These are phyloP conservation scores for Molossus molossus DNA, from an alignment of 2,797 vertebrate genomes.

Conservation along the genomic window DNA sequence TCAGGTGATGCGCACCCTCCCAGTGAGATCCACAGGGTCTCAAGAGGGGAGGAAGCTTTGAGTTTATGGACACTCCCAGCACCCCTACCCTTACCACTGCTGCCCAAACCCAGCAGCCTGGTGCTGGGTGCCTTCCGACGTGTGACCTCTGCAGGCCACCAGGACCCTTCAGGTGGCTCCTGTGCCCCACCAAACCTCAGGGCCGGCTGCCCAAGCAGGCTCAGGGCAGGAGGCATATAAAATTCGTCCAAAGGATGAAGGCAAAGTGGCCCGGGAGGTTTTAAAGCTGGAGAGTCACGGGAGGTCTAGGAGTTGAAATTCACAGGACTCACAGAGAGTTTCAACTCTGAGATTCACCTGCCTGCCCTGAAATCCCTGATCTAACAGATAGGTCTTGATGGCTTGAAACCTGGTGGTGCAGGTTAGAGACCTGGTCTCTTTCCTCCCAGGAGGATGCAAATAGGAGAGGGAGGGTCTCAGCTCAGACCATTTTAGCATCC, in stretches of 20 bases:
- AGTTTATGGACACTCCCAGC: not conserved
- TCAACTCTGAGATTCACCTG: not conserved
- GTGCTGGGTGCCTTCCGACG: accelerated
- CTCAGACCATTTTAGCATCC: not conserved
- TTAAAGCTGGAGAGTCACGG: not conserved
- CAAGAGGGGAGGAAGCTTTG: not conserved
- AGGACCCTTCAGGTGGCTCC: not conserved
- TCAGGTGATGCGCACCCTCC: accelerated
- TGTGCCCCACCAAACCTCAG: accelerated
- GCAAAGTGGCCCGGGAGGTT: not conserved
- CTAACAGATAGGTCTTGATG: not conserved
- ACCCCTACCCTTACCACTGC: not conserved
- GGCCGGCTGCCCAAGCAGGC: accelerated
- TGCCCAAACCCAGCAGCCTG: accelerated
- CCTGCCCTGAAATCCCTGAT: not conserved
- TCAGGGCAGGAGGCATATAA: not conserved
- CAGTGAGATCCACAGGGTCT: not conserved
- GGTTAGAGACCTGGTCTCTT: constrained; percentile 1
- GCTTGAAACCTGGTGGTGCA: not conserved
- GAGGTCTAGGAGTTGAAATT: not conserved
- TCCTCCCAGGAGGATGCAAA: not conserved
- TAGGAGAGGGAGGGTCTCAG: not conserved
- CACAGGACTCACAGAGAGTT: not conserved
- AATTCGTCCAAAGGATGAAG: not conserved
- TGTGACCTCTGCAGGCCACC: accelerated